phyloP scores from a whole-genome alignment of 2,113 vertebrate genomes.

The Larimichthys polyactis region DNA sequence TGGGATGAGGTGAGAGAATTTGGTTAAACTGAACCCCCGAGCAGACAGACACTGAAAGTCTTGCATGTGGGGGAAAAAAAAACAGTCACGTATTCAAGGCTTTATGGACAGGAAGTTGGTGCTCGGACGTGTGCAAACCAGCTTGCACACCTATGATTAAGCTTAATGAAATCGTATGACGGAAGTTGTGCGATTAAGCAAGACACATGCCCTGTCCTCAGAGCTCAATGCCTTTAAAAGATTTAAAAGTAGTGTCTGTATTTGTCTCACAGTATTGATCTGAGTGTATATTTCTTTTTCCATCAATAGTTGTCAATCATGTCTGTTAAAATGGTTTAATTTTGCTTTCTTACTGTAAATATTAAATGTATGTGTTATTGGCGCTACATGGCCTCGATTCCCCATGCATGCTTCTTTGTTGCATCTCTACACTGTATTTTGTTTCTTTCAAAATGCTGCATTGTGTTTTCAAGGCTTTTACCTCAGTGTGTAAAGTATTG shows the following conservation, averaged over 20 bases:
- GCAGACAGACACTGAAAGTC: no score
- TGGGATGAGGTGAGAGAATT: no score
- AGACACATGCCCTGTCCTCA: neutral
- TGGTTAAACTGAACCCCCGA: no score
- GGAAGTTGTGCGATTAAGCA: no score
- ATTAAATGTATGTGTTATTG: no score
- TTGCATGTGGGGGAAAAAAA: no score
- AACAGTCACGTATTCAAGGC: no score
- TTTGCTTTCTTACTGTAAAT: neutral
- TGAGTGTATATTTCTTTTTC: no score
- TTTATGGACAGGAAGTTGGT: no score
- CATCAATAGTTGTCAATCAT: neutral
- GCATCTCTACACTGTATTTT: neutral
- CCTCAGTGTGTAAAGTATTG: slow-evolving; percentile 96
- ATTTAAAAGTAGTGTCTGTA: neutral
- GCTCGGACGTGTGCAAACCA: no score
- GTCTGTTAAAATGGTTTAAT: neutral
- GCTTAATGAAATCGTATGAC: no score
- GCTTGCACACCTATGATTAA: no score
- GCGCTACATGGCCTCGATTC: neutral
- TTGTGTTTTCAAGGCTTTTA: slow-evolving; percentile 59
- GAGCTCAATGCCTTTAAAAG: neutral
- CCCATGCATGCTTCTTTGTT: neutral
- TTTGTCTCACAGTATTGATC: neutral
- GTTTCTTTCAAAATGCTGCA: neutral